These are phyloP conservation scores for Drosophila cracens DNA, from an alignment of 2,888 invertebrate species.

Conservation along the genomic window DNA sequence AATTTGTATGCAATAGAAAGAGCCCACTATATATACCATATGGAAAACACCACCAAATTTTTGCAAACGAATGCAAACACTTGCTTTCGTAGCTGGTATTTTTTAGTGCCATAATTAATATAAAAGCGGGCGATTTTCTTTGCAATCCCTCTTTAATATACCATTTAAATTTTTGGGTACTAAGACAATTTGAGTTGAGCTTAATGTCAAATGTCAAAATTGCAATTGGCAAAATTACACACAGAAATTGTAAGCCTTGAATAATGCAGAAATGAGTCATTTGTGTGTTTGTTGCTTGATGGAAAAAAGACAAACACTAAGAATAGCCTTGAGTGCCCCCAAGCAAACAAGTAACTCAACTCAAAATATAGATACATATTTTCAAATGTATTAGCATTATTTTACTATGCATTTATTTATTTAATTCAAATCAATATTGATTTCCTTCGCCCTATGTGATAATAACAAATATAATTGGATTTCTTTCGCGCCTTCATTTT, in stretches of 20 bases:
- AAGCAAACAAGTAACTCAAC: not conserved
- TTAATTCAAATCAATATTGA: too few species aligned
- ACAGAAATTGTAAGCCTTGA: not conserved
- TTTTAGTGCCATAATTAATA: slow-evolving; percentile 42
- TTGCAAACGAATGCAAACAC: slow-evolving; percentile 33
- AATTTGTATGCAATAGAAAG: slow-evolving; percentile 32
- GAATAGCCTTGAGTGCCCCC: not conserved
- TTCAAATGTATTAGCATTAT: not conserved
- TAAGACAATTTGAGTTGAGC: not conserved
- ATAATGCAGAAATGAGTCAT: slow-evolving; percentile 12
- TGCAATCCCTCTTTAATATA: not conserved
- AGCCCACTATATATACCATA: slow-evolving; percentile 20
- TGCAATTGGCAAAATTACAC: not conserved
- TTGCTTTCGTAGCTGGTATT: slow-evolving; percentile 37
- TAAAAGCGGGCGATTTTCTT: not conserved
- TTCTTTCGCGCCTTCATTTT: slow-evolving; percentile 17
- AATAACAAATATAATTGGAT: not conserved
- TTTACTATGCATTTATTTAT: not conserved
- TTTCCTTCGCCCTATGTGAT: not conserved
- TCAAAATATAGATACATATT: not conserved
- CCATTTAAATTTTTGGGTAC: not conserved
- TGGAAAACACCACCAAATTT: slow-evolving; percentile 13
- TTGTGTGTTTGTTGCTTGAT: not conserved
- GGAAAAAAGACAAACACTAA: not conserved
- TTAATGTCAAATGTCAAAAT: not conserved